Conservation (phyloP, 92 coral and sea anemone species). For the Virgularia gustaviana region DNA sequence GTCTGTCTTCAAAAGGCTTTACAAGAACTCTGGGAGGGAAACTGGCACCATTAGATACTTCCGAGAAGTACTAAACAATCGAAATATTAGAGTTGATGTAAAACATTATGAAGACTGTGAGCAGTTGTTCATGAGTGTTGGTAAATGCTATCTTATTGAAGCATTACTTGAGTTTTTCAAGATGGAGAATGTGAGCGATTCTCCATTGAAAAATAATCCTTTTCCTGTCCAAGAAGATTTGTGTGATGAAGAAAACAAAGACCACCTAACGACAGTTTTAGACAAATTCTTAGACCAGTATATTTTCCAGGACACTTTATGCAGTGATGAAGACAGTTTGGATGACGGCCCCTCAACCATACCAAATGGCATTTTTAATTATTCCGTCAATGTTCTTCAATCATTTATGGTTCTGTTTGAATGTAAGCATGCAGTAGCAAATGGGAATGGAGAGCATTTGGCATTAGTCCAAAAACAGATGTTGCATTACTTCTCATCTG, state of each 20-base stretch:
- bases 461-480: slow-evolving; percentile 27
- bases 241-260: background rate
- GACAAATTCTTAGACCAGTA: too few relatives aligned
- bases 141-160: slow-evolving; percentile 39
- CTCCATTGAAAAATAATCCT: slow-evolving; percentile 38
- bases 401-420: slow-evolving; percentile 7
- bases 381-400: background rate
- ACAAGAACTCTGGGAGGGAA: slow-evolving; percentile 52
- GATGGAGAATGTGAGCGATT: slow-evolving; percentile 29
- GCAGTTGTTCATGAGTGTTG: slow-evolving; percentile 51
- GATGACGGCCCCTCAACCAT: too few relatives aligned
- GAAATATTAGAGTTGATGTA: slow-evolving; percentile 47
- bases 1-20: slow-evolving; percentile 32
- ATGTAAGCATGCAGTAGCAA: slow-evolving; percentile 4
- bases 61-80: slow-evolving; percentile 45
- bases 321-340: too few relatives aligned
- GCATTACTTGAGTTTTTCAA: slow-evolving; percentile 49
- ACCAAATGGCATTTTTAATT: slow-evolving; percentile 6
- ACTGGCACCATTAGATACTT: slow-evolving; percentile 47
- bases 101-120: slow-evolving; percentile 53
- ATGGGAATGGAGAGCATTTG: slow-evolving; percentile 24
- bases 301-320: too few relatives aligned
- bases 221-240: background rate
- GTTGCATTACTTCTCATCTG: slow-evolving; percentile 16
- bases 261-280: too few relatives aligned